Conservation (phyloP, 30 jellyfish, hydroid and myxozoan species). For the Aurelia aurita complex sp. Pacific region DNA sequence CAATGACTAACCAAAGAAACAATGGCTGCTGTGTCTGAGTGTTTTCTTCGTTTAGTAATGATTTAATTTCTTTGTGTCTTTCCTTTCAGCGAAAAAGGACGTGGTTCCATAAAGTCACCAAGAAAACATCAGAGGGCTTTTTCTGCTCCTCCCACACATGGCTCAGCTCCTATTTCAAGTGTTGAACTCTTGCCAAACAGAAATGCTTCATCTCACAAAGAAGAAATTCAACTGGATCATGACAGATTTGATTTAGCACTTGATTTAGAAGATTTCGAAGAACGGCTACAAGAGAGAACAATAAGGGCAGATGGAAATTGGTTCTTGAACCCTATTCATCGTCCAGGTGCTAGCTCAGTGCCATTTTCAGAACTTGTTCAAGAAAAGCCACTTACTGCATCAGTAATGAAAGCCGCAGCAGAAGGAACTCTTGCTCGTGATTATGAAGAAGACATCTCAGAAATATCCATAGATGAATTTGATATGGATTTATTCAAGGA, state of each 20-base stretch:
- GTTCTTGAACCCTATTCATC: slow-evolving; percentile 60
- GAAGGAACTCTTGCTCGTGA: slow-evolving; percentile 41
- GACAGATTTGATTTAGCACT: slow-evolving; percentile 2
- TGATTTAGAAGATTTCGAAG: slow-evolving; percentile 16
- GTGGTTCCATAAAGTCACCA: neutral
- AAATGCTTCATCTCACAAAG: slow-evolving; percentile 33
- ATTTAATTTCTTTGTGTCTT: neutral
- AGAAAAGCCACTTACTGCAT: slow-evolving; percentile 42
- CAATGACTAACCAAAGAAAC: no score
- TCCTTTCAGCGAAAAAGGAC: slow-evolving; percentile 18
- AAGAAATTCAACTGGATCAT: slow-evolving; percentile 33
- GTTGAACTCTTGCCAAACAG: slow-evolving; percentile 1
- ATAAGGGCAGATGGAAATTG: slow-evolving; percentile 7
- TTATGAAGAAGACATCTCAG: slow-evolving; percentile 34
- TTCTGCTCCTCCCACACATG: slow-evolving; percentile 22
- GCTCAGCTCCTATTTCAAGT: slow-evolving; percentile 19
- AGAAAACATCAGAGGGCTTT: slow-evolving; percentile 27
- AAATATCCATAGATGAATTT: slow-evolving; percentile 32
- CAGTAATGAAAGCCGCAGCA: slow-evolving; percentile 51
- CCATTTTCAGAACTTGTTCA: slow-evolving; percentile 43
- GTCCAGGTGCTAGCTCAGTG: slow-evolving; percentile 32
- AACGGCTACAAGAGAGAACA: neutral
- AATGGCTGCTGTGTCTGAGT: no score
- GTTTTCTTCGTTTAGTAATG: no score
- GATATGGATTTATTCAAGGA: slow-evolving; percentile 44